phyloP scores from a whole-genome alignment of 2,888 invertebrate genomes.

The Mallateleia sp. region DNA sequence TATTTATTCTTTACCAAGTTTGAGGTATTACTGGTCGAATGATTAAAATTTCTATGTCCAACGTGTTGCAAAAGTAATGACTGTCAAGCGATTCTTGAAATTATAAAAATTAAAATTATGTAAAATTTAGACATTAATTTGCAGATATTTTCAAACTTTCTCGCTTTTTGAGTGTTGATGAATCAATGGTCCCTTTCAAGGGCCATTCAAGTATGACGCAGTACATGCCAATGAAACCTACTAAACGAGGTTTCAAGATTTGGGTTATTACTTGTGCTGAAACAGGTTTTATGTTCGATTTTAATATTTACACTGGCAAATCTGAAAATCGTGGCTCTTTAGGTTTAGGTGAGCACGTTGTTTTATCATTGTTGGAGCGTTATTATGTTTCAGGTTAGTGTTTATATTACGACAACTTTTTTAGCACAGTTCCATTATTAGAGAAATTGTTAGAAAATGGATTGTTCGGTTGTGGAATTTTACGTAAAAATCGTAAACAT shows the following conservation, averaged over 20 bases:
- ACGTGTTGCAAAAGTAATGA: constrained; percentile 48
- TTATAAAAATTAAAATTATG: no score
- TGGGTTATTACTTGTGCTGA: constrained; percentile 54
- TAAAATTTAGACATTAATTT: constrained; percentile 41
- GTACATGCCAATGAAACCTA: constrained; percentile 60
- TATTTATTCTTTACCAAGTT: constrained; percentile 40
- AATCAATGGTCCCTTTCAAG: constrained; percentile 61
- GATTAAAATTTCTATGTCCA: constrained; percentile 40
- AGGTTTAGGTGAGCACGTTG: constrained; percentile 57
- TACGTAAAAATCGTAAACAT: constrained; percentile 53
- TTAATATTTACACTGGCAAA: constrained; percentile 53
- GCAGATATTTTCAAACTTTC: constrained; percentile 33
- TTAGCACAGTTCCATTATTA: constrained; percentile 41
- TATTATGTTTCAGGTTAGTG: constrained; percentile 31
- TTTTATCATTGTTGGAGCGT: constrained; percentile 44
- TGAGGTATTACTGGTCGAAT: constrained; percentile 35
- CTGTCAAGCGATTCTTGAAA: constrained; percentile 33
- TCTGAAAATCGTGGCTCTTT: constrained; percentile 33
- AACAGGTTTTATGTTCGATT: constrained; percentile 58
- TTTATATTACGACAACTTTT: constrained; percentile 48
- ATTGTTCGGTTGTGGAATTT: constrained; percentile 53
- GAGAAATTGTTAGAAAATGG: constrained; percentile 41
- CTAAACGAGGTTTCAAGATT: constrained; percentile 59
- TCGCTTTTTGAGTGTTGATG: constrained; percentile 49
- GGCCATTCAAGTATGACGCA: constrained; percentile 51